phyloP scores from a whole-genome alignment of 2,797 vertebrate species.

The Alcedo atthis region DNA sequence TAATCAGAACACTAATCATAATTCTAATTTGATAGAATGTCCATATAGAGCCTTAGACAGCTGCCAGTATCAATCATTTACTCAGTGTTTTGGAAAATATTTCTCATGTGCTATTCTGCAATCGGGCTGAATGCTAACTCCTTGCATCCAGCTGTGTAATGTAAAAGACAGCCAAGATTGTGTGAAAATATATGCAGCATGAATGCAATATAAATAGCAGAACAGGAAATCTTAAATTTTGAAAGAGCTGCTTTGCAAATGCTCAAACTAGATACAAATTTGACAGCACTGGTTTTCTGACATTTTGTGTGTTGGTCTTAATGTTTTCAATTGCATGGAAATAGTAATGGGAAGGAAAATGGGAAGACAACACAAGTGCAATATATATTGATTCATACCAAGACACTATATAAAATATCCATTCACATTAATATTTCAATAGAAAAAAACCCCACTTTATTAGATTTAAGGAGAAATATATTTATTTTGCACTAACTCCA shows the following conservation, averaged over 20 bases:
- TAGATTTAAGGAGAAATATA: neutral
- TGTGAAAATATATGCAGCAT: neutral
- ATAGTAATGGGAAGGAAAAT: neutral
- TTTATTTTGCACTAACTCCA: neutral
- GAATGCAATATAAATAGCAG: neutral
- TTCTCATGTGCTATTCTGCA: constrained; percentile 43
- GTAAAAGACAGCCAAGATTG: neutral
- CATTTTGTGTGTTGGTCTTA: neutral
- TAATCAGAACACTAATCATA: constrained; percentile 74
- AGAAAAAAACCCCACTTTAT: neutral
- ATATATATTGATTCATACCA: neutral
- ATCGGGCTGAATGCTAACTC: constrained; percentile 50
- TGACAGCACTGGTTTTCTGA: neutral
- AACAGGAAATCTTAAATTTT: neutral
- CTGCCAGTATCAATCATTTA: constrained; percentile 71
- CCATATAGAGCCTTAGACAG: constrained; percentile 60
- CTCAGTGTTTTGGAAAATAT: constrained; percentile 59
- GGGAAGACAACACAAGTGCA: neutral
- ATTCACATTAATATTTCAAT: neutral
- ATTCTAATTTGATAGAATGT: constrained; percentile 74
- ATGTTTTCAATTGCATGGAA: neutral
- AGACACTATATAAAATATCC: neutral
- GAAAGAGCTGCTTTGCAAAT: neutral
- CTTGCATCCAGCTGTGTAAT: constrained; percentile 55
- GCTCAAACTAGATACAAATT: neutral